Conservation (phyloP, 2,113 vertebrate genomes). For the Dissostichus mawsoni region DNA sequence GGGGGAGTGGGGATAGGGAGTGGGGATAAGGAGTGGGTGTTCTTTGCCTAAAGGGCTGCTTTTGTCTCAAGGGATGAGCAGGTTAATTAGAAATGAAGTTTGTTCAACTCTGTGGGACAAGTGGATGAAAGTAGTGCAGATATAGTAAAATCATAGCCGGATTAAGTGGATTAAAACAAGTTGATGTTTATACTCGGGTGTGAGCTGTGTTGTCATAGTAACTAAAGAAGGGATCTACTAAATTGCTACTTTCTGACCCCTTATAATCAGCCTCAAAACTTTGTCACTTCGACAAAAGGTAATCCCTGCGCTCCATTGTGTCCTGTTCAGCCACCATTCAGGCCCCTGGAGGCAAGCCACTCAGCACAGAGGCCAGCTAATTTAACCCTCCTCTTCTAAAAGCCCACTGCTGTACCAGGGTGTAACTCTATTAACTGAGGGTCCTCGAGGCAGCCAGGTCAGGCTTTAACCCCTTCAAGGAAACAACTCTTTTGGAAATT, state of each 20-base stretch:
- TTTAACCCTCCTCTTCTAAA: slow-evolving; percentile 61
- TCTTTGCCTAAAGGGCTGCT: slow-evolving; percentile 46
- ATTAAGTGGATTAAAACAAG: slow-evolving; percentile 26
- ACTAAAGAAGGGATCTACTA: slow-evolving; percentile 45
- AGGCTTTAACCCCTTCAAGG: slow-evolving; percentile 39
- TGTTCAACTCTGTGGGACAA: slow-evolving; percentile 37
- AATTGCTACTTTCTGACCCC: slow-evolving; percentile 55
- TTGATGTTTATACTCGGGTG: neutral
- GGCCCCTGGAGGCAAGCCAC: slow-evolving; percentile 47
- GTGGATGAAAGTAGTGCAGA: slow-evolving; percentile 19
- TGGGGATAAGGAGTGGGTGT: neutral
- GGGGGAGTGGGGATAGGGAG: neutral
- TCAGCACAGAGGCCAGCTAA: slow-evolving; percentile 48
- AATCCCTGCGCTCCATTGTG: slow-evolving; percentile 67
- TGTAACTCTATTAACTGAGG: slow-evolving; percentile 72
- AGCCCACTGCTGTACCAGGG: slow-evolving; percentile 38
- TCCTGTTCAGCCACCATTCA: slow-evolving; percentile 59
- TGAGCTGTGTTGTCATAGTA: slow-evolving; percentile 50
- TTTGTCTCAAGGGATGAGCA: slow-evolving; percentile 57
- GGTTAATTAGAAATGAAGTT: slow-evolving; percentile 42
- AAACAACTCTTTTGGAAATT: slow-evolving; percentile 48
- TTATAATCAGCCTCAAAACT: slow-evolving; percentile 48
- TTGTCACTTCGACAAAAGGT: slow-evolving; percentile 73
- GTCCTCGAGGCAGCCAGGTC: slow-evolving; percentile 56
- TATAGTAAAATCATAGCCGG: slow-evolving; percentile 15